A percentile compares a stretch with the other conserved stretches of the same genome.
These are phyloP conservation scores for Euplagia quadripunctaria DNA, from an alignment of 2,888 invertebrate genomes.

Conservation along the genomic window DNA sequence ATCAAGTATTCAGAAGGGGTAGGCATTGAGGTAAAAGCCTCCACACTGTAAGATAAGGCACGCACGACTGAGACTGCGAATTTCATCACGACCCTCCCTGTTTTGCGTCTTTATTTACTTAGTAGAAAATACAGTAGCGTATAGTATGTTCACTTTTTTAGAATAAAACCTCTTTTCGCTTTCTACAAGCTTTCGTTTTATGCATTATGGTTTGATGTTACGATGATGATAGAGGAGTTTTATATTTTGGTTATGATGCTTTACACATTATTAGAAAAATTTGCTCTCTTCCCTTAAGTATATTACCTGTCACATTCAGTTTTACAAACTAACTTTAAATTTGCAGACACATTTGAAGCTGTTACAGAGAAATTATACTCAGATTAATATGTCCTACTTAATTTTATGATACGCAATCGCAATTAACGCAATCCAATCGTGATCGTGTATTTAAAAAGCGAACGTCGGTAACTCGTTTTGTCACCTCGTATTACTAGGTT, in stretches of 20 bases:
- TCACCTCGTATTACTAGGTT: too few relatives aligned
- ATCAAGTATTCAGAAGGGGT: slow-evolving; percentile 55
- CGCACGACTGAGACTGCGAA: slow-evolving; percentile 75
- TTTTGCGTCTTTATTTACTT: slow-evolving; percentile 70
- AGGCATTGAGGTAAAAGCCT: slow-evolving; percentile 62
- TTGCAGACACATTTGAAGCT: too few relatives aligned
- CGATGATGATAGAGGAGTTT: background rate
- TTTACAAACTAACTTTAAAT: too few relatives aligned
- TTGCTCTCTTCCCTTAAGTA: too few relatives aligned
- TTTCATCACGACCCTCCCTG: slow-evolving; percentile 71
- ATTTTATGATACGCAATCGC: too few relatives aligned
- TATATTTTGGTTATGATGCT: background rate
- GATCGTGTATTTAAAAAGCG: too few relatives aligned
- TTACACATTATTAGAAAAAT: too few relatives aligned
- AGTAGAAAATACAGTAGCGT: slow-evolving; percentile 52
- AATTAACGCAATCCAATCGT: too few relatives aligned
- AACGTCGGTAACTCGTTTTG: too few relatives aligned
- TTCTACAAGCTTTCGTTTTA: background rate
- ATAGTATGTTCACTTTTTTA: slow-evolving; percentile 1
- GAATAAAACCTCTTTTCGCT: background rate
- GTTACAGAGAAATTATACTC: too few relatives aligned
- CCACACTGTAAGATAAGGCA: slow-evolving; percentile 78
- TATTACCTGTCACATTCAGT: too few relatives aligned
- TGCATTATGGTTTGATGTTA: background rate
- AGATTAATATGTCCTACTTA: too few relatives aligned